Base-by-base conservation (phyloP, 2,113 vertebrate genomes). In the Nannobrachium achirus region DNA sequence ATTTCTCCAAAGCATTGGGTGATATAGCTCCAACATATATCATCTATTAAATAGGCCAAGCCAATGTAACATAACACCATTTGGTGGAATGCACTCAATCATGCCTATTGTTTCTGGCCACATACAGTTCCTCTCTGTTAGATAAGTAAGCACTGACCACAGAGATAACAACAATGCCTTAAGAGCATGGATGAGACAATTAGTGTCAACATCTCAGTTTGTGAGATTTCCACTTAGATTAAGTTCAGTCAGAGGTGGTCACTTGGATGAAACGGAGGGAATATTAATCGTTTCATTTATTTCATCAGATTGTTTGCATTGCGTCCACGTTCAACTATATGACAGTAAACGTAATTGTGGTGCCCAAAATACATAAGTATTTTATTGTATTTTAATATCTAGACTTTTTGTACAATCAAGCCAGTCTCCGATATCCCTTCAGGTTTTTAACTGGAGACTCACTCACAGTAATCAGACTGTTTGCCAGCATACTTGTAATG, bases 71-170 rank as follows among this genome's bases (percentile, higher is more conserved):
- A 79, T 11, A 84, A 94, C 91, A 92, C 92, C 92, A 82, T 79
- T 74, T 65, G 45, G 87, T 33, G 90, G 91, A 92, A 91, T 92
- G 92, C 89, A 88, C 86, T 94, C 93, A 91, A 91, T 93, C 93
- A 92, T 42, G 67, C 73, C 91, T 79, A 92, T 93, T 93, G 92
- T 94, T 91, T 93, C 88, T 89, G 85, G 75, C 89, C 89, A 89
- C 90, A 93, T 94, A 91, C 90, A 93, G 92, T 93, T 91, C 87
- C 84, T 84, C 83, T 86, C 71, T 82, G 86, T 69, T 75, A 92
- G 92, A 92, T 93, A 92, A 93, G 89, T 91, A 18, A 15, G 81
- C 66, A 84, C 83, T 70, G 85, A 82, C 82, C 63, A 44, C 71
- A 8, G 44, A 91, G 92, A 92, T 92, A 93, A 93, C 89, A 88